These are phyloP conservation scores for Macrocentrus cingulum DNA, from an alignment of 1,140 invertebrate genomes.

Conservation along the genomic window DNA sequence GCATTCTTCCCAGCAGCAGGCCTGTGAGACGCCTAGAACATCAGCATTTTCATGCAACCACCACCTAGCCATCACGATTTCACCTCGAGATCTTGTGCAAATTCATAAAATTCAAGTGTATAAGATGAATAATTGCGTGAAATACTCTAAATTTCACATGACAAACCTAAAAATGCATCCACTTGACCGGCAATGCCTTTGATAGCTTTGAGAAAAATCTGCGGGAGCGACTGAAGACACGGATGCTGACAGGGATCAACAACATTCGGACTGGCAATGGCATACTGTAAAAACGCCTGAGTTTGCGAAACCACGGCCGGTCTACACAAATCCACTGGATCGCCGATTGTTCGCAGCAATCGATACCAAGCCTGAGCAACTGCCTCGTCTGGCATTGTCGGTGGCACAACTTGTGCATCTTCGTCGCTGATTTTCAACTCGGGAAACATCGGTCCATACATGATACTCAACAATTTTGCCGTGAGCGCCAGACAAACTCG, in stretches of 20 bases:
- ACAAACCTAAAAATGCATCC: conserved; percentile 89
- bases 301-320: conserved; percentile 85
- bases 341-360: conserved; percentile 88
- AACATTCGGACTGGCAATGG: conserved; percentile 69
- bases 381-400: conserved; percentile 83
- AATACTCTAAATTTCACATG: too few relatives aligned
- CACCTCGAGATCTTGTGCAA: not conserved
- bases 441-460: conserved; percentile 88
- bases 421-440: conserved; percentile 88
- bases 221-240: conserved; percentile 81
- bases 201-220: conserved; percentile 92
- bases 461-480: conserved; percentile 77
- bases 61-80: conserved; percentile 31
- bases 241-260: conserved; percentile 90
- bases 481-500: conserved; percentile 88
- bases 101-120: conserved; percentile 8
- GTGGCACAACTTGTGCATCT: conserved; percentile 77
- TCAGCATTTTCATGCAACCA: conserved; percentile 35
- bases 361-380: conserved; percentile 94
- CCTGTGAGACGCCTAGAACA: conserved; percentile 59
- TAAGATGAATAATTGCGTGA: too few relatives aligned
- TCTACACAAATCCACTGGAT: conserved; percentile 89
- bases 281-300: conserved; percentile 78
- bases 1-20: conserved; percentile 58
- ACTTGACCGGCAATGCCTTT: conserved; percentile 90